phyloP scores from a whole-genome alignment of 2,888 invertebrate genomes.

The Diogma glabrata region DNA sequence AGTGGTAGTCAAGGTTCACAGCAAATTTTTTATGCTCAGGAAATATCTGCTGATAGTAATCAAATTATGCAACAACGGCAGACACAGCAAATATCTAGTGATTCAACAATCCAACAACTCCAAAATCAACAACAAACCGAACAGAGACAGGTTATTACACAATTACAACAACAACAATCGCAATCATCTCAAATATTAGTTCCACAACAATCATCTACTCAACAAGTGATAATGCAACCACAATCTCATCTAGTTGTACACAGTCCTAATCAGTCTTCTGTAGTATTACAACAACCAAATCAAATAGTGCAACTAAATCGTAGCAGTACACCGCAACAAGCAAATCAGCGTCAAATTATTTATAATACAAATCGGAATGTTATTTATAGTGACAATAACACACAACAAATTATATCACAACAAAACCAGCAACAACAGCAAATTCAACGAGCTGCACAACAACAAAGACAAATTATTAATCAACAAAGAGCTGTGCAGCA shows the following conservation, averaged over 20 bases:
- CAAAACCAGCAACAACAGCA: conserved; percentile 13
- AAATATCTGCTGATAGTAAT: not conserved
- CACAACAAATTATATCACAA: conserved; percentile 15
- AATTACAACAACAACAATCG: conserved; percentile 17
- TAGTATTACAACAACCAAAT: conserved; percentile 9
- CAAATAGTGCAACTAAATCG: no score
- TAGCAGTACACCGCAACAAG: conserved; percentile 13
- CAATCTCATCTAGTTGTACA: not conserved
- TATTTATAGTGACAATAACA: not conserved
- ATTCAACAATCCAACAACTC: conserved; percentile 17
- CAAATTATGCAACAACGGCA: conserved; percentile 5
- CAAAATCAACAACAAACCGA: conserved; percentile 7
- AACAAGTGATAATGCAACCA: conserved; percentile 7
- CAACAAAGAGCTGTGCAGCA: conserved; percentile 1
- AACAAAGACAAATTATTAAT: not conserved
- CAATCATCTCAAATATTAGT: conserved; percentile 13
- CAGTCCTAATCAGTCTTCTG: conserved; percentile 5
- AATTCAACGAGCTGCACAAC: not conserved
- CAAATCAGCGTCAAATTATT: conserved; percentile 2
- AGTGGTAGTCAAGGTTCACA: not conserved
- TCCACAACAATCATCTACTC: conserved; percentile 8
- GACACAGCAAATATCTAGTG: conserved; percentile 18
- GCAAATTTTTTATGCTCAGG: conserved; percentile 21
- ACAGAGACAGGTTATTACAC: conserved; percentile 21
- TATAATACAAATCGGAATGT: conserved; percentile 3